A percentile compares a stretch with the other conserved stretches of the same genome.
Conservation (phyloP, 2,888 invertebrate genomes). For the Microctonus hyperodae region DNA sequence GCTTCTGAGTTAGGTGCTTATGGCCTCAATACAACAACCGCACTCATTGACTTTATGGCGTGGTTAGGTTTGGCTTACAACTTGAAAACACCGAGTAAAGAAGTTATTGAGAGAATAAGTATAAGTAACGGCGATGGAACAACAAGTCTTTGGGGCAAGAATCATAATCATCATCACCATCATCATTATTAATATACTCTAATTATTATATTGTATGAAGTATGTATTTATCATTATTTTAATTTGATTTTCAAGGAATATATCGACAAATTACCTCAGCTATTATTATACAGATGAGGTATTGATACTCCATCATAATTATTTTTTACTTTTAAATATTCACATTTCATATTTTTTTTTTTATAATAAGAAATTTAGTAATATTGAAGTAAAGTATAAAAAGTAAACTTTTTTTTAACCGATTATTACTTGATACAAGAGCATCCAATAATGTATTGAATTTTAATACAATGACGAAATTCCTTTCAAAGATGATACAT, state of each 20-base stretch:
- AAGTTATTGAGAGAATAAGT: constrained; percentile 45
- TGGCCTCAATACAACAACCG: constrained; percentile 52
- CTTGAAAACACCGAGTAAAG: constrained; percentile 50
- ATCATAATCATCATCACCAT: constrained; percentile 42
- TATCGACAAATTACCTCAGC: background rate
- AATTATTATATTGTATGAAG: background rate
- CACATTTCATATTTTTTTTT: background rate
- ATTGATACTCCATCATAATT: background rate
- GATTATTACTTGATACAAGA: background rate
- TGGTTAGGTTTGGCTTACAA: constrained; percentile 56
- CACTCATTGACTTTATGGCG: constrained; percentile 56
- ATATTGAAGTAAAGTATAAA: background rate
- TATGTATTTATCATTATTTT: background rate
- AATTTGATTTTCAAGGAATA: background rate
- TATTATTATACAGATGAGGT: background rate
- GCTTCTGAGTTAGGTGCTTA: constrained; percentile 54
- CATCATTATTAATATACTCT: too few species aligned
- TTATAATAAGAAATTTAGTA: constrained; percentile 39
- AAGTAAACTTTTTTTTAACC: background rate
- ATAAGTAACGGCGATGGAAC: constrained; percentile 56
- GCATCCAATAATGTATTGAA: background rate
- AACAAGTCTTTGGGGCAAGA: constrained; percentile 49
- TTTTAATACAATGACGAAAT: background rate
- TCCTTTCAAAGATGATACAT: background rate
- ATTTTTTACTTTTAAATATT: background rate